These are phyloP conservation scores for Dryadula phaetusa DNA, from an alignment of 2,888 invertebrate genomes.

Conservation along the genomic window DNA sequence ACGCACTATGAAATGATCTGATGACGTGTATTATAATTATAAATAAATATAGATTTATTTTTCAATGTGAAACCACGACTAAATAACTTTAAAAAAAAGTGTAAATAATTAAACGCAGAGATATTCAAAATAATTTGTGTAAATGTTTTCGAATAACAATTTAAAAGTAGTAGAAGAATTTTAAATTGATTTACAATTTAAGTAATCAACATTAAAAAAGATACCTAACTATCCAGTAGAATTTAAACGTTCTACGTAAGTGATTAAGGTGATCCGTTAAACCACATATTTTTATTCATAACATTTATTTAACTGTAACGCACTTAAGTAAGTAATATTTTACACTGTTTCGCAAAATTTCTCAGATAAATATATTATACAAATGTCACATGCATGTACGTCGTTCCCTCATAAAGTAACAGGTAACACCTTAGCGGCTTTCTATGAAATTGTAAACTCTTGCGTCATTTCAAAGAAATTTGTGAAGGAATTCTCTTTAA, in stretches of 20 bases:
- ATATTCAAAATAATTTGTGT: too few relatives aligned
- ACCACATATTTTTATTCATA: neutral
- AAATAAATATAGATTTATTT: neutral
- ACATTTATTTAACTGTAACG: constrained; percentile 12
- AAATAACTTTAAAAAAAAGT: too few relatives aligned
- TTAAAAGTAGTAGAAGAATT: too few relatives aligned
- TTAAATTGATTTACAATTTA: too few relatives aligned
- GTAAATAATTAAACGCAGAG: too few relatives aligned
- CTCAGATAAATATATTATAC: constrained; percentile 53
- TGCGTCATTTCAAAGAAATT: constrained; percentile 56
- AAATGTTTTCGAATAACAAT: too few relatives aligned
- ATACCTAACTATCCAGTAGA: neutral
- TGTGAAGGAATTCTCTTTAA: constrained; percentile 34
- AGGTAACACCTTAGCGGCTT: constrained; percentile 61
- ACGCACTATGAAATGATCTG: neutral
- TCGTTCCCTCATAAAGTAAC: constrained; percentile 46
- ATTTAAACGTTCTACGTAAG: neutral
- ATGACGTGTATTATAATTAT: neutral
- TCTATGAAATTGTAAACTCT: constrained; percentile 57
- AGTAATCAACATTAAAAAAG: neutral
- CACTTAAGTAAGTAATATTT: constrained; percentile 42
- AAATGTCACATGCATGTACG: constrained; percentile 44
- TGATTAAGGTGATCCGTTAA: neutral
- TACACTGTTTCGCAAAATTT: constrained; percentile 60
- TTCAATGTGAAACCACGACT: neutral